These are phyloP conservation scores for Macaria liturata DNA, from an alignment of 2,888 invertebrate genomes.

Conservation along the genomic window DNA sequence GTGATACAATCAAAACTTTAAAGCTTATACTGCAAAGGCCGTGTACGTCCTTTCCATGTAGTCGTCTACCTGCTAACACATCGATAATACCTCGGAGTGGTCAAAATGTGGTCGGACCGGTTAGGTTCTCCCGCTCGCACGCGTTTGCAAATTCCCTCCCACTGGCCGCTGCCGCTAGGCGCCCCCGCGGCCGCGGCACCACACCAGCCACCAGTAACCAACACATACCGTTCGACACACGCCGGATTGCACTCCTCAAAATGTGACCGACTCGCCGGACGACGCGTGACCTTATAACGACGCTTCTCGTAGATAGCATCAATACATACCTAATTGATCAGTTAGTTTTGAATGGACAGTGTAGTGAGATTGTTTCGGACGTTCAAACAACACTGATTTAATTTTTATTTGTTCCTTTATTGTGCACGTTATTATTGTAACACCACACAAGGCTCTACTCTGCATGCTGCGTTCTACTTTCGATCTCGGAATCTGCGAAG, in stretches of 20 bases:
- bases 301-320: slow-evolving; percentile 4
- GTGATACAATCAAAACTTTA: no score
- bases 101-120: slow-evolving; percentile 75
- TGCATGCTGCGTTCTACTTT: slow-evolving; percentile 12
- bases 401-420: no score
- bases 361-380: background rate
- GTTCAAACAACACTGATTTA: no score
- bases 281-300: slow-evolving; percentile 18
- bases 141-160: slow-evolving; percentile 74
- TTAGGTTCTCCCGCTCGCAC: slow-evolving; percentile 65
- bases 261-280: slow-evolving; percentile 33
- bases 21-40: no score
- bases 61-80: slow-evolving; percentile 53
- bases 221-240: slow-evolving; percentile 58
- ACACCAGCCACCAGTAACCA: slow-evolving; percentile 36
- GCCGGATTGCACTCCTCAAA: slow-evolving; percentile 54
- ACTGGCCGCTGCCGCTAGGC: slow-evolving; percentile 69
- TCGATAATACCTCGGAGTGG: slow-evolving; percentile 32
- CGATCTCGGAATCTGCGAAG: slow-evolving; percentile 18
- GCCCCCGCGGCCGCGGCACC: slow-evolving; percentile 47
- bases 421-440: no score
- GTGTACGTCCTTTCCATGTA: slow-evolving; percentile 9
- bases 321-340: no score
- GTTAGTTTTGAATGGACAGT: slow-evolving; percentile 1
- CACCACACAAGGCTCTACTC: no score